Percentiles rank a stretch among this genome's conserved stretches.
Conservation (phyloP, 2,797 vertebrate genomes). For the Lophotriccus pileatus region DNA sequence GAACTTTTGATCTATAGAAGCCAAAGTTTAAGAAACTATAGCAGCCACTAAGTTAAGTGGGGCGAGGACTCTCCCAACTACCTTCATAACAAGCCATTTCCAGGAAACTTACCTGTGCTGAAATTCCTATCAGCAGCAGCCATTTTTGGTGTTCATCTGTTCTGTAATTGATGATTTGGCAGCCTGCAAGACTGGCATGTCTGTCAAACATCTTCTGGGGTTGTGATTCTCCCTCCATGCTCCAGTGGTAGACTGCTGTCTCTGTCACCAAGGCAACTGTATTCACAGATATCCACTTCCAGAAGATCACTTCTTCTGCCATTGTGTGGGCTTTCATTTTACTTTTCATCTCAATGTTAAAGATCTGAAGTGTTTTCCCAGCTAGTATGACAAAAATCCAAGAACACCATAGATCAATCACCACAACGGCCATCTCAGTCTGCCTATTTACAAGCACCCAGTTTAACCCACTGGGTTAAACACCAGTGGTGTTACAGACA, state of each 20-base stretch:
- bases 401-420: slow-evolving; percentile 16
- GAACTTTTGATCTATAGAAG: not conserved
- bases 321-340: slow-evolving; percentile 95
- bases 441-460: not conserved
- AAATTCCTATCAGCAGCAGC: slow-evolving; percentile 92
- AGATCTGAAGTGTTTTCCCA: slow-evolving; percentile 93
- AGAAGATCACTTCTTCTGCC: slow-evolving; percentile 92
- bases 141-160: slow-evolving; percentile 92
- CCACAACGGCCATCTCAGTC: not conserved
- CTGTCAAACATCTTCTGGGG: slow-evolving; percentile 91
- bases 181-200: slow-evolving; percentile 88
- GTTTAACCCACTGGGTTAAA: not conserved
- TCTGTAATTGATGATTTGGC: slow-evolving; percentile 93
- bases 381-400: slow-evolving; percentile 75
- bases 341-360: slow-evolving; percentile 97
- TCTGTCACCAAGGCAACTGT: slow-evolving; percentile 91
- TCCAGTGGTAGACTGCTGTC: slow-evolving; percentile 90
- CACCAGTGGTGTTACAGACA: not conserved
- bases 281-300: slow-evolving; percentile 95
- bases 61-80: accelerated
- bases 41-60: not conserved
- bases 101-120: slow-evolving; percentile 83
- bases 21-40: not conserved
- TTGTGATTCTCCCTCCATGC: slow-evolving; percentile 93
- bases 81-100: not conserved